These are phyloP conservation scores for Campylomormyrus tamandua DNA, from an alignment of 2,113 vertebrate genomes.

Conservation along the genomic window DNA sequence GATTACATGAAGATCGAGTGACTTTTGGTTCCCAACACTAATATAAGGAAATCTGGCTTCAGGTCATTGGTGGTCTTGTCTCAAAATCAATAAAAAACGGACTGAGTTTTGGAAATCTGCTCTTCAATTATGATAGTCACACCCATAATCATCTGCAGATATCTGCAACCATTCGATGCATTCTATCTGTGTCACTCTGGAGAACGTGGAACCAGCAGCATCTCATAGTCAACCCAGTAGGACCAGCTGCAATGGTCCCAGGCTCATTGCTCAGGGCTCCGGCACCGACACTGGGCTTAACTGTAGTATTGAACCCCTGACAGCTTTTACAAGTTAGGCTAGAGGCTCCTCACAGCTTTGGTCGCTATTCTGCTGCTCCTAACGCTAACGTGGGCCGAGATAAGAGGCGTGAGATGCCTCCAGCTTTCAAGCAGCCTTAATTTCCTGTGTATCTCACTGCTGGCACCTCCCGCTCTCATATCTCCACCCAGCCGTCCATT, in stretches of 20 bases:
- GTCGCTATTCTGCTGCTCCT: background rate
- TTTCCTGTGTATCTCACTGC: slow-evolving; percentile 9
- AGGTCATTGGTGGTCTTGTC: background rate
- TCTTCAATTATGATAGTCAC: background rate
- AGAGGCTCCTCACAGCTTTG: background rate
- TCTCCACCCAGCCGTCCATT: slow-evolving; percentile 11
- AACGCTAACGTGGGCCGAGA: background rate
- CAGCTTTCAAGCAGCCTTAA: slow-evolving; percentile 1
- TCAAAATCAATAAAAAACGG: background rate
- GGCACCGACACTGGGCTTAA: background rate
- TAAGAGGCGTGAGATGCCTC: background rate
- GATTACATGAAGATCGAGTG: background rate
- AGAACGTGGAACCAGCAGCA: background rate
- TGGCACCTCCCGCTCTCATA: background rate
- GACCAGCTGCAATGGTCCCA: background rate
- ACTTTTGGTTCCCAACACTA: background rate
- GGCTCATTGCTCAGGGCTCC: background rate
- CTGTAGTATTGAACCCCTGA: background rate
- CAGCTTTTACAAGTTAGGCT: background rate
- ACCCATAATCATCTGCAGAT: background rate
- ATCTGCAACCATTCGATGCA: background rate
- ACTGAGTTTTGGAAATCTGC: background rate
- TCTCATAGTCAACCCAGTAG: background rate
- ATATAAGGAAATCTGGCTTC: background rate
- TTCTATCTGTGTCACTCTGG: background rate